Evolutionary conservation across 2,888 invertebrate species (phyloP), one percentile per base, ranked within the genome.

Genomic region (Fabriciana adippe): DNA sequence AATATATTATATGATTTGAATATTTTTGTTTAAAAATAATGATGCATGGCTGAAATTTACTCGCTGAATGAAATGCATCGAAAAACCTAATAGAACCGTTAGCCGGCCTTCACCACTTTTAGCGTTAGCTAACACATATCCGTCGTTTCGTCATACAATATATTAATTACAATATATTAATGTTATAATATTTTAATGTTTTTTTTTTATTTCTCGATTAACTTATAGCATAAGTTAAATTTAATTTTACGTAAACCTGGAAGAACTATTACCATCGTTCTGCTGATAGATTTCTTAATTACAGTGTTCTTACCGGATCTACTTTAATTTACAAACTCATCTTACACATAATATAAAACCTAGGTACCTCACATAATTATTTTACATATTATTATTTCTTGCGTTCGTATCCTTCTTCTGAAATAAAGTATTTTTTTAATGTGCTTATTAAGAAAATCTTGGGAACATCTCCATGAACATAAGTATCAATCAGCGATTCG

Each of bases 401-500:
- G 35, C 18, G 45, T n/a, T 31, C 8, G 41, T 16, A n/a, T 15
- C n/a, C n/a, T 26, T 13, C 41, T 18, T 53, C 1, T n/a, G n/a
- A 47, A 45, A 15, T n/a, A 54, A 15, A 14, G 3, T 21, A 18
- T 57, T 35, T 35, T 26, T 41, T 11, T 21, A 21, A n/a, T 41
- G 6, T 57, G 35, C 35, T 47, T 51, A 11, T 11, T 8, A 18
- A n/a, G 6, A 50, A 18, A 61, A 77, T 80, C 81, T 81, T 78
- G 78, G 77, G 79, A 84, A 84, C 77, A 78, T 82, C 86, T 80
- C 78, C 77, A 79, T 78, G 79, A 83, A 83, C 81, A 80, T 82
- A 80, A 80, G 82, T 81, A 88, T 87, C 83, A 88, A 87, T 87
- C 85, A 84, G 80, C 84, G 81, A 86, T 85, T 84, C 87, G 83